phyloP scores from a whole-genome alignment of 53 echinoderm and acorn worm genomes.

The Henricia sp. region DNA sequence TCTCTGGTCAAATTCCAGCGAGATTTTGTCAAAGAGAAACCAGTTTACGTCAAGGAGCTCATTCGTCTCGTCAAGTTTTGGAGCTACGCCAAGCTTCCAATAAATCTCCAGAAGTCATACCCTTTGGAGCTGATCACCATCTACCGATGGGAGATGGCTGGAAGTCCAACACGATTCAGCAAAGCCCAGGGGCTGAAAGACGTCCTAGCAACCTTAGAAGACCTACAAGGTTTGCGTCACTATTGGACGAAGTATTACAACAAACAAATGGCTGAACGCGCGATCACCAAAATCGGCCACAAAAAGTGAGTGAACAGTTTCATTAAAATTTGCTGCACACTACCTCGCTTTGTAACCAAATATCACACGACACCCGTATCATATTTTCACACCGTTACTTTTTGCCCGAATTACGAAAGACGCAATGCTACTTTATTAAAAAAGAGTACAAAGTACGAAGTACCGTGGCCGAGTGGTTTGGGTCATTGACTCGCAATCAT shows the following conservation, averaged over 20 bases:
- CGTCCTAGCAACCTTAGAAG: constrained; percentile 11
- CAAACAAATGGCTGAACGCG: not conserved
- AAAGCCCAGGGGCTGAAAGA: constrained; percentile 48
- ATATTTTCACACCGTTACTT: no score
- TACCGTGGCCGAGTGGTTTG: no score
- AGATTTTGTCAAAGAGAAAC: constrained; percentile 38
- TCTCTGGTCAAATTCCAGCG: constrained; percentile 37
- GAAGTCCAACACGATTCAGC: constrained; percentile 14
- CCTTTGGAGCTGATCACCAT: constrained; percentile 65
- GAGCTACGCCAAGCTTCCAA: not conserved
- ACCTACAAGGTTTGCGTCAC: not conserved
- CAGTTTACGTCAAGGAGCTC: constrained; percentile 34
- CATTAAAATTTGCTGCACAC: no score
- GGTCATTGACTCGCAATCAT: no score
- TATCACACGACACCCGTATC: no score
- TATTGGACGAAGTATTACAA: constrained; percentile 7
- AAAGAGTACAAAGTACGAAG: not conserved
- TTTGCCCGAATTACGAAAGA: not conserved
- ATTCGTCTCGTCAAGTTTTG: constrained; percentile 68
- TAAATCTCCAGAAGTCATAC: constrained; percentile 3
- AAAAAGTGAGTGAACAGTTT: constrained; percentile 13
- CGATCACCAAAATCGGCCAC: not conserved
- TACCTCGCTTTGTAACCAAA: no score
- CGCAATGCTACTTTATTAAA: not conserved
- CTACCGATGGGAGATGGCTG: constrained; percentile 41